A percentile compares a stretch with the other conserved stretches of the same genome.
Conservation (phyloP, 2,113 vertebrate genomes). For the Brachyhypopomus occidentalis region DNA sequence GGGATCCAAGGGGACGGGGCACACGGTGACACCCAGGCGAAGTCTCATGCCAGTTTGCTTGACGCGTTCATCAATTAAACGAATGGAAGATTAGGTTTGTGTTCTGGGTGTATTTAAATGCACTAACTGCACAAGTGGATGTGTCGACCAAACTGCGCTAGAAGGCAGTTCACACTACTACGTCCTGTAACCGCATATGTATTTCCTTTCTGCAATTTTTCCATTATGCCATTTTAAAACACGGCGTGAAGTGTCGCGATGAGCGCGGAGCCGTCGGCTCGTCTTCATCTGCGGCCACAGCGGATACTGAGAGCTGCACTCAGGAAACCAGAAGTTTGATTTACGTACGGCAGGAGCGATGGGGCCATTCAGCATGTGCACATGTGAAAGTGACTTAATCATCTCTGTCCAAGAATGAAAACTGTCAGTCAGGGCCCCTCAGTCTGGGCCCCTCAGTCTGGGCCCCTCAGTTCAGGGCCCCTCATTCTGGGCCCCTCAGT, state of each 20-base stretch:
- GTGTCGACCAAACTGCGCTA: not conserved
- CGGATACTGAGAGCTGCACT: not conserved
- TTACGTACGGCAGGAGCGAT: not conserved
- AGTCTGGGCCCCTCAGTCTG: too few relatives aligned
- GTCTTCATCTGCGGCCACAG: not conserved
- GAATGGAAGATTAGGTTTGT: not conserved
- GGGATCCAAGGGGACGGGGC: not conserved
- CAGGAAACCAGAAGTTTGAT: not conserved
- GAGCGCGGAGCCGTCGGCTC: too few relatives aligned
- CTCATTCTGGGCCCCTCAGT: too few relatives aligned
- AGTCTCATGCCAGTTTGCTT: not conserved
- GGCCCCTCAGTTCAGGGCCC: too few relatives aligned
- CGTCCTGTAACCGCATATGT: not conserved
- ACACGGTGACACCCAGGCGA: not conserved
- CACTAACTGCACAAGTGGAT: not conserved
- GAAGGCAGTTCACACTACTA: not conserved
- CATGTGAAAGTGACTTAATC: not conserved
- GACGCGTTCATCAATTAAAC: not conserved
- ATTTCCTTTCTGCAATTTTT: conserved; percentile 8
- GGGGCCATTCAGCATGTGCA: not conserved
- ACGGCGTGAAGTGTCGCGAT: not conserved
- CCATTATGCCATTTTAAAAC: not conserved
- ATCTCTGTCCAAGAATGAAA: not conserved
- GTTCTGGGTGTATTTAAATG: not conserved
- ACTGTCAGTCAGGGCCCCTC: not conserved